Evolutionary conservation across 2,113 vertebrate genomes (phyloP).

Genomic region (Speoplatyrhinus poulsoni): DNA sequence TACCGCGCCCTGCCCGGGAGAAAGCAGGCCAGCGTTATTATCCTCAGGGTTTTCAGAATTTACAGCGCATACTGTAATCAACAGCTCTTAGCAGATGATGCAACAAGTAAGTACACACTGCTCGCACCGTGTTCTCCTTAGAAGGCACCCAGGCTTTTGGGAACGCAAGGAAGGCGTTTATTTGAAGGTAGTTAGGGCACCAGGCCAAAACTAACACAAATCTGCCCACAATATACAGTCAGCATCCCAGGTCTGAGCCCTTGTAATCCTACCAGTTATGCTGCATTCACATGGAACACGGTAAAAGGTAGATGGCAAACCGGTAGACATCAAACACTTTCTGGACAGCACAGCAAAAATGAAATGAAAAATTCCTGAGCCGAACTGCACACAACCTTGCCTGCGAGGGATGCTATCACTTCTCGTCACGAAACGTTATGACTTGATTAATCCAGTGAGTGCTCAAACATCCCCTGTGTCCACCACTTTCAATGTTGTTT

Average conservation of each 20-base stretch:
- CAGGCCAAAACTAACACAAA: conserved; percentile 1
- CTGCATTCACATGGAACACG: too few relatives aligned
- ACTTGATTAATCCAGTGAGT: not conserved
- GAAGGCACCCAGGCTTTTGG: not conserved
- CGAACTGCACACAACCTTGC: not conserved
- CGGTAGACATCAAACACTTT: too few relatives aligned
- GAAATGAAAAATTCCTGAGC: too few relatives aligned
- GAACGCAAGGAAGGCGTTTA: not conserved
- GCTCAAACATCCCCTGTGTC: not conserved
- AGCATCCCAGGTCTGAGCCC: not conserved
- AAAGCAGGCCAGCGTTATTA: not conserved
- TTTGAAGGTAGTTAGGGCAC: not conserved
- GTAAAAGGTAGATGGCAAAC: too few relatives aligned
- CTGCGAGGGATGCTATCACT: not conserved
- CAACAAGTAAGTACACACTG: not conserved
- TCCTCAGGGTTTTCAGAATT: not conserved
- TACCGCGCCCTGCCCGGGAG: conserved; percentile 34
- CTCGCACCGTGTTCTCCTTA: not conserved
- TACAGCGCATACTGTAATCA: conserved; percentile 2
- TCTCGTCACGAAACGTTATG: not conserved
- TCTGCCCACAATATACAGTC: conserved; percentile 5
- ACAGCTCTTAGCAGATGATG: conserved; percentile 32
- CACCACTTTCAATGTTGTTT: conserved; percentile 2
- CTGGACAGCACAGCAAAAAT: too few relatives aligned
- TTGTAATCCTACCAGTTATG: not conserved